These are phyloP conservation scores for Sebastes iracundus DNA, from an alignment of 2,797 vertebrate genomes.

Conservation along the genomic window DNA sequence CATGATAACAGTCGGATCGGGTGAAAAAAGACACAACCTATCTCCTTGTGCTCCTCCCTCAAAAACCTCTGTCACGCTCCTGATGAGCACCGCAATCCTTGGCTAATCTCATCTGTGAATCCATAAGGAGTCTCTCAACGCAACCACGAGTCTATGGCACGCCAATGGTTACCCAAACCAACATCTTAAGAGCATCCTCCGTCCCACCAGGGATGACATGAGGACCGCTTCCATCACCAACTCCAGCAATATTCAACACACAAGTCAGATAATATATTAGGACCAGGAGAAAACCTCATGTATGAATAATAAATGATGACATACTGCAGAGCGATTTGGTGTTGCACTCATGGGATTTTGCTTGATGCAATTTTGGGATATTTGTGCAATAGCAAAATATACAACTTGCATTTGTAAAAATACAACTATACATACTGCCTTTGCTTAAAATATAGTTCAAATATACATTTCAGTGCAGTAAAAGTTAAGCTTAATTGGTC, in stretches of 20 bases:
- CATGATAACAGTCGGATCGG: rapidly evolving
- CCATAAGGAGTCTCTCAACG: conserved; percentile 14
- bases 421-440: background rate
- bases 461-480: background rate
- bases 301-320: background rate
- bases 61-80: background rate
- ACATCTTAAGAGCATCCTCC: conserved; percentile 4
- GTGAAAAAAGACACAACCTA: background rate
- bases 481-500: background rate
- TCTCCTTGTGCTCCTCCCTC: background rate
- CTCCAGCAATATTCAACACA: background rate
- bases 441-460: background rate
- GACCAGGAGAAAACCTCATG: background rate
- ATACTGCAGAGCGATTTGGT: background rate
- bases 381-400: background rate
- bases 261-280: background rate
- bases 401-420: background rate
- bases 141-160: background rate
- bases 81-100: conserved; percentile 11
- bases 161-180: conserved; percentile 15
- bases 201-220: background rate
- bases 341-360: background rate
- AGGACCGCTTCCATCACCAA: background rate
- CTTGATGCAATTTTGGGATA: background rate
- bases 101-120: conserved; percentile 46